Percentiles rank a stretch among this genome's conserved stretches.
These are phyloP conservation scores for Camponotus floridanus DNA, from an alignment of 1,140 invertebrate species.

Conservation along the genomic window DNA sequence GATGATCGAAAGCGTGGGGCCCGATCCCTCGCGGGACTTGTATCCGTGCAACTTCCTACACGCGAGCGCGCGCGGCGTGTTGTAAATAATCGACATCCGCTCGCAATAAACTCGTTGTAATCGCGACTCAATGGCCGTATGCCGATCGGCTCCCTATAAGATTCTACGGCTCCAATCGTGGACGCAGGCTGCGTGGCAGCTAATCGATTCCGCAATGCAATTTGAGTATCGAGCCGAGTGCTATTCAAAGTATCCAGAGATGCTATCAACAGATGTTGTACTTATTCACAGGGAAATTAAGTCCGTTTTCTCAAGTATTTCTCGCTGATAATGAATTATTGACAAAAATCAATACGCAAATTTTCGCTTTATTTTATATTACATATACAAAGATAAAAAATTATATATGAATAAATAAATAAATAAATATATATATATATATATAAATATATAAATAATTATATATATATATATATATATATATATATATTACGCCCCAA, in stretches of 20 bases:
- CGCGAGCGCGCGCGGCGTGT: conserved; percentile 51
- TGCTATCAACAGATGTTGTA: conserved; percentile 24
- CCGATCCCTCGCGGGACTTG: conserved; percentile 53
- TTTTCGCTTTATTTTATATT: not conserved
- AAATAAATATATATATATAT: not conserved
- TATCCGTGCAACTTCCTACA: conserved; percentile 58
- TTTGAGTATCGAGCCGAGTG: conserved; percentile 41
- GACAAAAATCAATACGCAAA: not conserved
- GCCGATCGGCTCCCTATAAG: conserved; percentile 45
- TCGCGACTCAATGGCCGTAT: conserved; percentile 54
- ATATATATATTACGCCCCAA: not conserved
- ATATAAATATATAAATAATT: no score
- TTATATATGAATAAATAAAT: not conserved
- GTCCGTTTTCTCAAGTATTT: not conserved
- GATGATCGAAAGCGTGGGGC: conserved; percentile 52
- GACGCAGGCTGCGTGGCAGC: conserved; percentile 31
- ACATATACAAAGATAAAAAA: not conserved
- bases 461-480: no score
- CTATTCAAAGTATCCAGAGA: conserved; percentile 44
- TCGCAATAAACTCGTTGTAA: conserved; percentile 65
- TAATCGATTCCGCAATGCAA: conserved; percentile 55
- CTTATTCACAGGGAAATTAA: not conserved
- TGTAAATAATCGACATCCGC: conserved; percentile 67
- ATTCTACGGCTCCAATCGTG: conserved; percentile 48
- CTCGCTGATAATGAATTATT: not conserved